Evolutionary conservation across 2,113 vertebrate species (phyloP).

Genomic region (Ailuropoda melanoleuca): DNA sequence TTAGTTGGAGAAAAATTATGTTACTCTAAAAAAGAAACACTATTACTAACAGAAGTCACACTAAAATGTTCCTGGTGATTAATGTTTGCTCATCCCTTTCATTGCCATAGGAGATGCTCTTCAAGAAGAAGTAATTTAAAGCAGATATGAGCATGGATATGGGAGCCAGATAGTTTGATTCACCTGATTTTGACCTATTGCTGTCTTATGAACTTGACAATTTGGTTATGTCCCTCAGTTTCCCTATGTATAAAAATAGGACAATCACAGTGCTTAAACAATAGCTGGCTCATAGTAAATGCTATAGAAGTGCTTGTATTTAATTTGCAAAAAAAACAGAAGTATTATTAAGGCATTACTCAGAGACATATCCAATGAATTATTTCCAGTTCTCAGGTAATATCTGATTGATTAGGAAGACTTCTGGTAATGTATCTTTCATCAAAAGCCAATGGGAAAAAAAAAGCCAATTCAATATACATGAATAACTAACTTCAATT

Average conservation of each 20-base stretch:
- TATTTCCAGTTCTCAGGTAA: background rate
- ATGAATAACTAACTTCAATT: background rate
- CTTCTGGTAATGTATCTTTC: background rate
- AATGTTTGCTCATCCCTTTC: background rate
- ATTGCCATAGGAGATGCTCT: background rate
- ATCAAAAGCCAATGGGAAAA: background rate
- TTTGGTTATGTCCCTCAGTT: background rate
- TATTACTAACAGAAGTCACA: background rate
- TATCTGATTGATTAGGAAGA: background rate
- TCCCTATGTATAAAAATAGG: background rate
- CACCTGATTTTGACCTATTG: background rate
- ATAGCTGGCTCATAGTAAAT: background rate
- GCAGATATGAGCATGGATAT: accelerated
- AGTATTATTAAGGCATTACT: background rate
- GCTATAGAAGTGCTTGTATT: background rate
- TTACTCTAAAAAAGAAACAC: background rate
- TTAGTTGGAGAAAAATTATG: background rate
- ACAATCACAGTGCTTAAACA: background rate
- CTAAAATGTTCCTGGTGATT: background rate
- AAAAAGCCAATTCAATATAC: background rate
- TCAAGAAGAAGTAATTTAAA: background rate
- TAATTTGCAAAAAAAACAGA: background rate
- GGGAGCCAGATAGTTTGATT: background rate
- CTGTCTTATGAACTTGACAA: background rate
- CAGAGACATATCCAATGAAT: background rate